Base-by-base conservation (phyloP, 1,140 invertebrate genomes). In the Drosophila ambigua region DNA sequence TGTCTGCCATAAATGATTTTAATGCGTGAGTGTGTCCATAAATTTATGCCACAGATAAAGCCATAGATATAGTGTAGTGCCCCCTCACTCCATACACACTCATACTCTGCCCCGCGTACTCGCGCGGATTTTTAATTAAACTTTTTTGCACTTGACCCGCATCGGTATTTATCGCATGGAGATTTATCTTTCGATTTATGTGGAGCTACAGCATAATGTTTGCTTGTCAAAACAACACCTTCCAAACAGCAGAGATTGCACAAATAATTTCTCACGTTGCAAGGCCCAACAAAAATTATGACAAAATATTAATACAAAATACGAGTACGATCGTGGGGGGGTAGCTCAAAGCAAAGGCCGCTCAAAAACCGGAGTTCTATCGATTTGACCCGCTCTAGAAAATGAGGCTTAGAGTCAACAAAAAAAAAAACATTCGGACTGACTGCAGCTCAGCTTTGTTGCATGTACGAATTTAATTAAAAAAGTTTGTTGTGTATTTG, bases 391-490 rank as follows among this genome's bases (percentile, higher is more conserved):
- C 78, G 82, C 54, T 85, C 64, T 77, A 54, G 59, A 85, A 80
- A 84, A 53, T 43, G 28, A 46, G 26, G 20, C 26, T 53, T 59
- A 11, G 28, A 16, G 16, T 16, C 16, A 16, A 16, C 16, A 16
- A 0, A 24, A 65, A 0, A 24, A 65, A 9, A 51, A 13, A 13
- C 45, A 15, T 58, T 39, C 35, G 35, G 35, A 13, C 16, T 31
- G 53, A 59, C 65, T 28, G 35, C 35, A 59, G 57, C 58, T 53
- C 26, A 11, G 82, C 78, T 78, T 39, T 39, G 35, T 39, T 85
- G 82, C 82, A 85, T 85, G 82, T 85, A 87, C 82, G 83, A 88
- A 87, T 85, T 85, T 85, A 85, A 85, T 85, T 85, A 85, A 85
- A 85, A 87, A 87, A 78, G 50, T 69, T 64, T 58, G 63, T 73